Conservation (phyloP, 1,140 invertebrate genomes). For the Nasonia vitripennis region DNA sequence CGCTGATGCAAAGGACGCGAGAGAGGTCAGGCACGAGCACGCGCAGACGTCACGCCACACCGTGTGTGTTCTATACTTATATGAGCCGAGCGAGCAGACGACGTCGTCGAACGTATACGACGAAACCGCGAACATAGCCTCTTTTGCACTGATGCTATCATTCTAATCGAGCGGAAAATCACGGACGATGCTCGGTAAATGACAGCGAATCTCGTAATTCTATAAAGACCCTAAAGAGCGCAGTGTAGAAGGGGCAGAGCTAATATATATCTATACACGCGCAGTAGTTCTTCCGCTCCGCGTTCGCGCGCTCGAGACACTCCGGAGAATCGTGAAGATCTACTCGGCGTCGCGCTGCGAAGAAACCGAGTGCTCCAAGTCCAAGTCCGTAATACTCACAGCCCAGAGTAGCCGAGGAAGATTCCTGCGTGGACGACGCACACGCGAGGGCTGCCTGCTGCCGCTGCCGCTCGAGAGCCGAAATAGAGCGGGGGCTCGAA, state of each 20-base stretch:
- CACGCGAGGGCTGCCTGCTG: not conserved
- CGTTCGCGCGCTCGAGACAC: not conserved
- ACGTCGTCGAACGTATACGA: not conserved
- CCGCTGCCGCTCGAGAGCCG: slow-evolving; percentile 26
- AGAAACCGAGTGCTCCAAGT: too few species aligned
- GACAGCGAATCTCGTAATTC: too few species aligned
- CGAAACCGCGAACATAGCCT: not conserved
- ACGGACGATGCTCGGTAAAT: too few species aligned
- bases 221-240: too few species aligned
- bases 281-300: not conserved
- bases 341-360: too few species aligned
- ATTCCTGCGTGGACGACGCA: not conserved
- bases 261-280: not conserved
- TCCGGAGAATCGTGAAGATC: too few species aligned
- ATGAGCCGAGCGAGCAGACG: slow-evolving; percentile 25
- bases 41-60: slow-evolving; percentile 14
- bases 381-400: not conserved
- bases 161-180: too few species aligned
- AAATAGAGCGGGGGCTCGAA: slow-evolving; percentile 60
- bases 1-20: not conserved
- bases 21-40: slow-evolving; percentile 13
- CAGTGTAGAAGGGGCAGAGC: not conserved
- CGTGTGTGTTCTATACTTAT: not conserved
- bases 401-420: not conserved
- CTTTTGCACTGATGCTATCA: slow-evolving; percentile 3